These are phyloP conservation scores for Drosophila eohydei DNA, from an alignment of 2,888 invertebrate species.

Conservation along the genomic window DNA sequence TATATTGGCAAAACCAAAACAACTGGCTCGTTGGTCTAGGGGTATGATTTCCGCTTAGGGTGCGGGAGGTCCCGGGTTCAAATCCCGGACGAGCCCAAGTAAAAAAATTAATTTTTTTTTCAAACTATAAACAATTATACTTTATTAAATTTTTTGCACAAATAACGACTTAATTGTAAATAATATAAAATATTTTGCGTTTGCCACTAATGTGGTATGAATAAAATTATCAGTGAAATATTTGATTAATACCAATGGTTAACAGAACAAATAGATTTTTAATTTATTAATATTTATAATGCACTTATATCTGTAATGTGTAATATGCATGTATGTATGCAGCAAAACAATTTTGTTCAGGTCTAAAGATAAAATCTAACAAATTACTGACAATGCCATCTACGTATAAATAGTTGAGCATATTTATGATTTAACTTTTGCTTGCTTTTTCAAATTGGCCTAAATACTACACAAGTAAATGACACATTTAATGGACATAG, in stretches of 20 bases:
- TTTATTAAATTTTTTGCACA: slow-evolving; percentile 72
- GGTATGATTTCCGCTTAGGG: slow-evolving; percentile 86
- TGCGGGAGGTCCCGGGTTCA: slow-evolving; percentile 86
- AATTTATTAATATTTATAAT: slow-evolving; percentile 38
- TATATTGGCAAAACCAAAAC: rapidly evolving
- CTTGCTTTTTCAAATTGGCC: slow-evolving; percentile 41
- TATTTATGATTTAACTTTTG: slow-evolving; percentile 22
- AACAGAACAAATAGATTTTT: slow-evolving; percentile 69
- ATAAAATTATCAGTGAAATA: slow-evolving; percentile 64
- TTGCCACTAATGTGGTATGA: slow-evolving; percentile 50
- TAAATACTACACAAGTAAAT: slow-evolving; percentile 73
- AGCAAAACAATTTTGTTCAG: slow-evolving; percentile 54
- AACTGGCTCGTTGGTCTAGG: slow-evolving; percentile 85
- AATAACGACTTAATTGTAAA: slow-evolving; percentile 76
- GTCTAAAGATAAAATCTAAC: slow-evolving; percentile 44
- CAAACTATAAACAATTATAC: slow-evolving; percentile 66
- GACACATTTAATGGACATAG: slow-evolving; percentile 78
- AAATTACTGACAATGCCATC: slow-evolving; percentile 40
- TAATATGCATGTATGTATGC: slow-evolving; percentile 26
- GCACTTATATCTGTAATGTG: slow-evolving; percentile 38
- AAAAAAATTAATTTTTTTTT: slow-evolving; percentile 3
- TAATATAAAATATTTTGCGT: slow-evolving; percentile 68
- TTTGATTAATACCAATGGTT: slow-evolving; percentile 75
- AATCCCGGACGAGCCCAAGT: slow-evolving; percentile 85
- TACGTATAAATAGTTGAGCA: slow-evolving; percentile 56